Conservation (phyloP, 2,888 invertebrate species). For the Litoditis marina region DNA sequence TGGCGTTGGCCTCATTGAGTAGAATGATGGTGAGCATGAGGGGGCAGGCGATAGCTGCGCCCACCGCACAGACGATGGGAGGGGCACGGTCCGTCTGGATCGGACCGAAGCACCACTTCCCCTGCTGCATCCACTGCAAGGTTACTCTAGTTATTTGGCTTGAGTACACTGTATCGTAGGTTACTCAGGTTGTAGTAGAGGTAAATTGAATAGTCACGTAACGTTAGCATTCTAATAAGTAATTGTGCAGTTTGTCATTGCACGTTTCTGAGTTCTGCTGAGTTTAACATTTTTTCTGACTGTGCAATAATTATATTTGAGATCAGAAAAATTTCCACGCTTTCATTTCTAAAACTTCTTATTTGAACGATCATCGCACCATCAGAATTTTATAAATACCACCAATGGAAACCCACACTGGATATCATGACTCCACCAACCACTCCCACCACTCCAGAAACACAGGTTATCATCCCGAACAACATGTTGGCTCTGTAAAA, state of each 20-base stretch:
- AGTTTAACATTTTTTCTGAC: too few species aligned
- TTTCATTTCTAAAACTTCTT: too few species aligned
- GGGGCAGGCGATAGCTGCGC: constrained; percentile 81
- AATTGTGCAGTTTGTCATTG: too few species aligned
- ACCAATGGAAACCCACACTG: constrained; percentile 13
- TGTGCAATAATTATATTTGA: too few species aligned
- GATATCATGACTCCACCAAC: constrained; percentile 80
- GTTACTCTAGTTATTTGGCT: too few species aligned
- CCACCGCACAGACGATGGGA: constrained; percentile 78
- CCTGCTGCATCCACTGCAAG: constrained; percentile 9
- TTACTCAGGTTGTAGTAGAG: too few species aligned
- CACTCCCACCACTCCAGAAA: constrained; percentile 87
- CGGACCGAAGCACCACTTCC: constrained; percentile 13
- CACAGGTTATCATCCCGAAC: constrained; percentile 90
- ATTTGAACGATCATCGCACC: not conserved
- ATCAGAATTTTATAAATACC: not conserved
- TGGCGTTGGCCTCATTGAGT: constrained; percentile 7
- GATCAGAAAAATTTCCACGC: too few species aligned
- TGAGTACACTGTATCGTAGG: too few species aligned
- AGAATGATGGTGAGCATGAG: constrained; percentile 20
- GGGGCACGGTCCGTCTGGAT: constrained; percentile 60
- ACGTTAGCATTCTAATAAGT: too few species aligned
- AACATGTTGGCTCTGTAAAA: constrained; percentile 69
- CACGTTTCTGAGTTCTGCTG: too few species aligned
- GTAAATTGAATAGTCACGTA: too few species aligned